Evolutionary conservation across 23 tunicate genomes (phyloP).

Genomic region (Trididemnum clinides): DNA sequence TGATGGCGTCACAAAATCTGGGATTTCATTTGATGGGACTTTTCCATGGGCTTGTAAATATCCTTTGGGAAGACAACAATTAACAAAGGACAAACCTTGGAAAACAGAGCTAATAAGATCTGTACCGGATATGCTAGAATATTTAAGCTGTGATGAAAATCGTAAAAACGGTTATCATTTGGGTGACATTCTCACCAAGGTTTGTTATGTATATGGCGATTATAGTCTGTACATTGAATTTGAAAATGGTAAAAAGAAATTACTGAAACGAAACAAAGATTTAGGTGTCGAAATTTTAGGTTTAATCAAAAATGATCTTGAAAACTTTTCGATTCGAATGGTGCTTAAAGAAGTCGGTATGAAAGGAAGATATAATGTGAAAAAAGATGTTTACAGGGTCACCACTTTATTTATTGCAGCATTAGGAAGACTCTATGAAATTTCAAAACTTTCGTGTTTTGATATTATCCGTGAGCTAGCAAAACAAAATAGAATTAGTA

Average conservation of each 20-base stretch:
- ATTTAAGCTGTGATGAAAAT: background rate
- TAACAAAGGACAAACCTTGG: background rate
- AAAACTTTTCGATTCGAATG: too few species aligned
- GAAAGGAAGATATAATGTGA: too few species aligned
- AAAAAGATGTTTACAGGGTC: too few species aligned
- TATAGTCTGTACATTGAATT: background rate
- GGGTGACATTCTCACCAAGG: background rate
- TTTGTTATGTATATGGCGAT: conserved; percentile 14
- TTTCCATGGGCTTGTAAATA: background rate
- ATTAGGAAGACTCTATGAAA: too few species aligned
- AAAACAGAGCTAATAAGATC: conserved; percentile 7
- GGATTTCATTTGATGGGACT: conserved; percentile 4
- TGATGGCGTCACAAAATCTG: background rate
- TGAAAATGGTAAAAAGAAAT: background rate
- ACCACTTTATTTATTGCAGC: too few species aligned
- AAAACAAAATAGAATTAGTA: too few species aligned
- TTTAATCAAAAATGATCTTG: too few species aligned
- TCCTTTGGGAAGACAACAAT: conserved; percentile 19
- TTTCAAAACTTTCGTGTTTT: too few species aligned
- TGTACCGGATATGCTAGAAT: background rate
- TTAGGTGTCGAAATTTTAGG: too few species aligned
- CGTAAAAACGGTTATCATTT: conserved; percentile 5
- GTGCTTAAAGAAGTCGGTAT: too few species aligned
- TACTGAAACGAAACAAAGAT: too few species aligned
- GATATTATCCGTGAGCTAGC: too few species aligned